Conservation (phyloP, 2,888 invertebrate species). For the Rhagonycha lutea region DNA sequence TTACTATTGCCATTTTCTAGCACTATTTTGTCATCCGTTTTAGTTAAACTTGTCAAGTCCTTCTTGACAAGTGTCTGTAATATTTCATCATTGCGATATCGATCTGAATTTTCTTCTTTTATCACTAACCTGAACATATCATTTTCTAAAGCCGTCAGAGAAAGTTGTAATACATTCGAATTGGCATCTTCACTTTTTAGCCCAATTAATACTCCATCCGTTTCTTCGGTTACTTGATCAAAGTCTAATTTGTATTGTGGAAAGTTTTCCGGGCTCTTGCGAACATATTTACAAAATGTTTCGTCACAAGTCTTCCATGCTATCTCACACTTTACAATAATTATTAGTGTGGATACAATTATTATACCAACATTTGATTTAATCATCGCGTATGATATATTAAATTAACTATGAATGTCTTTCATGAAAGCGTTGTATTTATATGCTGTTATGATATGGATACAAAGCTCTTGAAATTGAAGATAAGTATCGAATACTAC, state of each 20-base stretch:
- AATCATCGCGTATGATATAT: background rate
- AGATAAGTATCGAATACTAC: background rate
- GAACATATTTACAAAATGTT: slow-evolving; percentile 17
- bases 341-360: background rate
- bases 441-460: background rate
- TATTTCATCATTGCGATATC: background rate
- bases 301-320: slow-evolving; percentile 13
- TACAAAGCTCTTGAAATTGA: background rate
- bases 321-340: background rate
- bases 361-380: background rate
- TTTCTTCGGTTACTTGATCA: background rate
- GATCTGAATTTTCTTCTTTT: background rate
- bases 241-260: background rate
- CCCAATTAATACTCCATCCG: background rate
- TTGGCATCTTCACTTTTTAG: background rate
- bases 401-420: background rate
- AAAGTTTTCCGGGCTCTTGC: slow-evolving; percentile 53
- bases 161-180: background rate
- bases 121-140: background rate
- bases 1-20: background rate
- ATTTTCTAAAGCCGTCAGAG: background rate
- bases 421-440: background rate
- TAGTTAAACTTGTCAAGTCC: background rate
- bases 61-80: background rate
- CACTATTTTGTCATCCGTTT: background rate